These are phyloP conservation scores for Catharus ustulatus DNA, from an alignment of 2,797 vertebrate species.

Conservation along the genomic window DNA sequence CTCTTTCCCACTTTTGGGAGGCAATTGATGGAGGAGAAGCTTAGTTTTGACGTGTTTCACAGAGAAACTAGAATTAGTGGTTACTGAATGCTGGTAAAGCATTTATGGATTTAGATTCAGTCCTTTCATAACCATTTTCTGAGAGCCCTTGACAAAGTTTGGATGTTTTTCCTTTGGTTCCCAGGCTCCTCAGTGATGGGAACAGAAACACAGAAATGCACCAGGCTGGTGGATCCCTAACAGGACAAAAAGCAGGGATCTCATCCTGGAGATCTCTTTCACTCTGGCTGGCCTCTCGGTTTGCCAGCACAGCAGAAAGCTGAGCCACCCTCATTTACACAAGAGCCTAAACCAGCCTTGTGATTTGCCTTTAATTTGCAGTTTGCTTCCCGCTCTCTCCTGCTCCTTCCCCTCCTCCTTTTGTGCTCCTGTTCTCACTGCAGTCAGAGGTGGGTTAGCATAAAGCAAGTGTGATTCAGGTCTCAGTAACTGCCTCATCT, in stretches of 20 bases:
- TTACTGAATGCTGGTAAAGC: slow-evolving; percentile 28
- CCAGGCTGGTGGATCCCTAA: background rate
- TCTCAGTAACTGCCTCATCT: slow-evolving; percentile 13
- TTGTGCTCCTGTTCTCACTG: background rate
- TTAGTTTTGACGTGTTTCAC: slow-evolving; percentile 13
- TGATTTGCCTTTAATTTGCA: slow-evolving; percentile 56
- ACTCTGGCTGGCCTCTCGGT: background rate
- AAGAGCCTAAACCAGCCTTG: background rate
- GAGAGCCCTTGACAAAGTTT: background rate
- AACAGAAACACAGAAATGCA: background rate
- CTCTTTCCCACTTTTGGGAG: background rate
- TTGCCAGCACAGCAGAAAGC: background rate
- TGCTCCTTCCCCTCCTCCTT: slow-evolving; percentile 24
- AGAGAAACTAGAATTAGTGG: slow-evolving; percentile 15
- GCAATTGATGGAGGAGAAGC: background rate
- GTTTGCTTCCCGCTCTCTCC: background rate
- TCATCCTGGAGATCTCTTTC: background rate
- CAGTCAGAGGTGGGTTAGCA: slow-evolving; percentile 55
- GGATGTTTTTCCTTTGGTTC: background rate
- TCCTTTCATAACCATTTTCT: background rate
- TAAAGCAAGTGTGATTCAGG: slow-evolving; percentile 20
- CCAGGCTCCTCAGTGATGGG: background rate
- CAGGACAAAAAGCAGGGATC: background rate
- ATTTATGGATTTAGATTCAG: slow-evolving; percentile 8
- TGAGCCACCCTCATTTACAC: background rate